Conservation (phyloP, 2,113 vertebrate species). For the Pseudorectes ferrugineus region DNA sequence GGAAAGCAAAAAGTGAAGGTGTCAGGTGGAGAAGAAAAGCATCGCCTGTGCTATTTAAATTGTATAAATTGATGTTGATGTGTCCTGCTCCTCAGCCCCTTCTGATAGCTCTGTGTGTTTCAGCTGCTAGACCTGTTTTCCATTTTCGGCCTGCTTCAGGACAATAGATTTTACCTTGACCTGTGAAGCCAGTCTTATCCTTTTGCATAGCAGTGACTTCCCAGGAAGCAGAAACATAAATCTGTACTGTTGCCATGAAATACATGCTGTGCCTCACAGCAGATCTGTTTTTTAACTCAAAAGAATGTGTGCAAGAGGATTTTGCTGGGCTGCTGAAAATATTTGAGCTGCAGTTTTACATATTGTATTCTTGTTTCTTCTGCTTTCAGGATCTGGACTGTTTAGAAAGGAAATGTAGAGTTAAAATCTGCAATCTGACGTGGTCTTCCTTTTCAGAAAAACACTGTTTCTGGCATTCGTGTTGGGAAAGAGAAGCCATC, state of each 20-base stretch:
- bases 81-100: not conserved
- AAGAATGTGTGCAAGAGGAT: not conserved
- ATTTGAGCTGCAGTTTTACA: not conserved
- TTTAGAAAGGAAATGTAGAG: not conserved
- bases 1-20: slow-evolving; percentile 14
- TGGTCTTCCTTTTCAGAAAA: not conserved
- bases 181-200: not conserved
- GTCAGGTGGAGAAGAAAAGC: not conserved
- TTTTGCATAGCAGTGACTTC: not conserved
- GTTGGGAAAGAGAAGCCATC: not conserved
- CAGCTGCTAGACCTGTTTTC: not conserved
- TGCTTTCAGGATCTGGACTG: not conserved
- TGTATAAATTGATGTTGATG: not conserved
- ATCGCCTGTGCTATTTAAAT: not conserved
- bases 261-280: not conserved
- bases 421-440: not conserved
- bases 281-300: not conserved
- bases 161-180: not conserved
- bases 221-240: not conserved
- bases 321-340: not conserved
- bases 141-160: not conserved
- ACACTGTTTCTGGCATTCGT: not conserved
- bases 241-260: not conserved
- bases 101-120: not conserved
- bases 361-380: not conserved